phyloP scores from a whole-genome alignment of 2,888 invertebrate genomes.

The Timema cristinae region DNA sequence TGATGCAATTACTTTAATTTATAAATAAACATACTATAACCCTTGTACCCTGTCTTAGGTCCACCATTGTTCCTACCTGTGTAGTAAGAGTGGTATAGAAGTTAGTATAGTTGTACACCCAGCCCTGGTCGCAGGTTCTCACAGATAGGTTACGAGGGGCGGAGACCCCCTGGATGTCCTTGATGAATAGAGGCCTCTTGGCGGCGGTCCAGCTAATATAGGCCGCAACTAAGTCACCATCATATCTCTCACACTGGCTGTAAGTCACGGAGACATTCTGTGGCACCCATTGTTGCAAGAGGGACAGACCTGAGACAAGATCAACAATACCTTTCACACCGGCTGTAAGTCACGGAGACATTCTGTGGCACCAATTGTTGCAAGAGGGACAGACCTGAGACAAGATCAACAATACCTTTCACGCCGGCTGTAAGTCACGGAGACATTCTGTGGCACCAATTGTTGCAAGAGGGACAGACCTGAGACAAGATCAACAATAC shows the following conservation, averaged over 20 bases:
- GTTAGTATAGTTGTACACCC: constrained; percentile 13
- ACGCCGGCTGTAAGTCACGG: no score
- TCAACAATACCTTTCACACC: no score
- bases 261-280: not conserved
- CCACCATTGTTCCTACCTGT: constrained; percentile 1
- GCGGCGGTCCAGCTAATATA: constrained; percentile 18
- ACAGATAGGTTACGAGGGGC: not conserved
- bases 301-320: not conserved
- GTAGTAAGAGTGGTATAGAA: not conserved
- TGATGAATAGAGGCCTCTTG: not conserved
- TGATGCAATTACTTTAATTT: no score
- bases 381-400: no score
- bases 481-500: no score
- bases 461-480: no score
- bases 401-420: no score
- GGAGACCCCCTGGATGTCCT: not conserved
- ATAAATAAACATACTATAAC: no score
- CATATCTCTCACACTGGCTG: constrained; percentile 20
- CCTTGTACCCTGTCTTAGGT: no score
- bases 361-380: no score
- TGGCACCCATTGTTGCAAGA: constrained; percentile 3
- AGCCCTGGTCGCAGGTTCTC: constrained; percentile 16
- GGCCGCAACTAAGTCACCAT: constrained; percentile 18
- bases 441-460: no score
- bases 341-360: no score